Evolutionary conservation across 2,113 vertebrate species (phyloP), one percentile per base, ranked within the genome.

Genomic region (Orthochromis malagaraziensis): DNA sequence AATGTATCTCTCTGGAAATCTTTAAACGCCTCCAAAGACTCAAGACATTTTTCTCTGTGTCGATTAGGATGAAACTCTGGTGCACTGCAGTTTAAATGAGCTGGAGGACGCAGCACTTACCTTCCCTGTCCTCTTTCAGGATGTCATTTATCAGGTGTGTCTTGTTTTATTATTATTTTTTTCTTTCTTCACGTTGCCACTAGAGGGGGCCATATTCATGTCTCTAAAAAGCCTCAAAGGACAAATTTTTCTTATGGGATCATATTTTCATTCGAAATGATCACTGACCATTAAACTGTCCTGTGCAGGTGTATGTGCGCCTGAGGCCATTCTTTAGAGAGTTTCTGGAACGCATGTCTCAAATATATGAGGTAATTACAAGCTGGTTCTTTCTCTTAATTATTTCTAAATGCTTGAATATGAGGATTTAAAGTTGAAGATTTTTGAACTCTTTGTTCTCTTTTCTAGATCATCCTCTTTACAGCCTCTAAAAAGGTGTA

Each of bases 401-500:
- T 42, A 12, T 31, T 40, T 1, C 4, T 24, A 5, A 42, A 21
- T 68, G 5, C 1, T 29, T 24, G 21, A 13, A 2, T 19, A 63
- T 87, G 26, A 54, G 40, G 38, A 79, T 60, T 81, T 12, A 4
- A 16, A 13, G 21, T 54, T 17, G 19, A 65, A 38, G 33, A 13
- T 19, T 13, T 8, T 7, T 63, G 2, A 86, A 51, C 9, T 9
- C 31, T 68, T 77, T 70, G 21, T 54, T 54, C 13, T 47, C 11
- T 68, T 63, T 51, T 29, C 9, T 75, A 99, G 99, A 99, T 99
- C 91, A 99, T 99, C 92, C 98, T 99, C 94, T 99, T 99, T 93
- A 99, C 99, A 93, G 99, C 99, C 93, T 99, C 99, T 95, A 99
- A 99, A 97, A 99, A 99, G 96, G 98, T 99, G 88, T 99, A 99